Evolutionary conservation across 2,888 invertebrate species (phyloP).

Genomic region (Candidula unifasciata): DNA sequence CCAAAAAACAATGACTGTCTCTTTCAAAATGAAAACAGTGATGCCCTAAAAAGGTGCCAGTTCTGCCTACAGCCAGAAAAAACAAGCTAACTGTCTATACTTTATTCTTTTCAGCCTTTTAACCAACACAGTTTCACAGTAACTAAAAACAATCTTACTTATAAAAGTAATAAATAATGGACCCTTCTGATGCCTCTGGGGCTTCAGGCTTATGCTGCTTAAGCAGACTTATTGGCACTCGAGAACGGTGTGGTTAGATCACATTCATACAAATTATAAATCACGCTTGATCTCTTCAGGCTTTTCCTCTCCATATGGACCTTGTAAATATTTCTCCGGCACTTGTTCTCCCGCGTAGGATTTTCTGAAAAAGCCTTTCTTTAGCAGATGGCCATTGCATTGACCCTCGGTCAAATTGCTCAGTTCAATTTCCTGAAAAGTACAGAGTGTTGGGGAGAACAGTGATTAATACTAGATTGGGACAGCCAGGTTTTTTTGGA

Average conservation of each 20-base stretch:
- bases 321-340: conserved; percentile 57
- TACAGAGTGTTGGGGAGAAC: not conserved
- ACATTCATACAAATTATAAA: conserved; percentile 12
- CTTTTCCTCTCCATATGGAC: conserved; percentile 55
- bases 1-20: no score
- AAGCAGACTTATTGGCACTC: no score
- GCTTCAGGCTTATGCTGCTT: no score
- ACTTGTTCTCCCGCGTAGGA: conserved; percentile 60
- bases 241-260: no score
- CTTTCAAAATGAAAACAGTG: no score
- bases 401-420: conserved; percentile 82
- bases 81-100: no score
- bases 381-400: conserved; percentile 82
- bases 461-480: no score
- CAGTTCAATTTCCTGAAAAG: conserved; percentile 80
- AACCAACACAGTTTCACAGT: not conserved
- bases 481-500: no score
- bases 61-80: no score
- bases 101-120: not conserved
- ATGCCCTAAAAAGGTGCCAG: no score
- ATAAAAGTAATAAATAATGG: no score
- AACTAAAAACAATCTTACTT: not conserved
- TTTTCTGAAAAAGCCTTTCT: conserved; percentile 70
- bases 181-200: no score
- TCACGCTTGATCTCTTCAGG: not conserved